These are phyloP conservation scores for Ancistrus triradiatus DNA, from an alignment of 2,113 vertebrate genomes.

Conservation along the genomic window DNA sequence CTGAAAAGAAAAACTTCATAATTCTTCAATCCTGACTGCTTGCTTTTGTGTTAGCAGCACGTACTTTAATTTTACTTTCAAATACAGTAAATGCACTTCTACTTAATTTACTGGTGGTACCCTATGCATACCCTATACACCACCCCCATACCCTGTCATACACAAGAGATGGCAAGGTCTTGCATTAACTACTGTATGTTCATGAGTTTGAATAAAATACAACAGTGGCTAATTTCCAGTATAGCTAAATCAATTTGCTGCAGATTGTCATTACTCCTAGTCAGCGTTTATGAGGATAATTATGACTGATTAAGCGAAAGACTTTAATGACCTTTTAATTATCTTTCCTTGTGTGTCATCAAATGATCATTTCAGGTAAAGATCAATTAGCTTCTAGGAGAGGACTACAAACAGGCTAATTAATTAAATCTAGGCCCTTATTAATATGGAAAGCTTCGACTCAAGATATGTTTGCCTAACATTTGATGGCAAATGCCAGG, in stretches of 20 bases:
- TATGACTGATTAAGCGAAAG: slow-evolving; percentile 28
- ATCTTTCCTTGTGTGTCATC: slow-evolving; percentile 19
- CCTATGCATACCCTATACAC: no score
- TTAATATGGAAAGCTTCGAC: slow-evolving; percentile 43
- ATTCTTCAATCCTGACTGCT: no score
- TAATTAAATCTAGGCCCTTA: slow-evolving; percentile 34
- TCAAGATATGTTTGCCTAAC: slow-evolving; percentile 43
- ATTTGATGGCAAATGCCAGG: slow-evolving; percentile 50
- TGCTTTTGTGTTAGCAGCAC: no score
- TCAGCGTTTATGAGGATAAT: slow-evolving; percentile 30
- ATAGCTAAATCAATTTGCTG: slow-evolving; percentile 10
- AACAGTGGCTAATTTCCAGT: slow-evolving; percentile 22
- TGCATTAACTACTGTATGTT: no score
- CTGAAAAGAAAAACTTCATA: no score
- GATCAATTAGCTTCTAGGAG: slow-evolving; percentile 22
- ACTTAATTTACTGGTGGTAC: no score
- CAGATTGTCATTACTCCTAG: slow-evolving; percentile 16
- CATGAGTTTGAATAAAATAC: no score
- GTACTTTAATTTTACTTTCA: no score
- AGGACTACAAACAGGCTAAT: slow-evolving; percentile 28
- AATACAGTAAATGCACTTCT: no score
- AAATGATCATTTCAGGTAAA: slow-evolving; percentile 27
- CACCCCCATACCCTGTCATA: no score
- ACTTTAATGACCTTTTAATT: slow-evolving; percentile 38
- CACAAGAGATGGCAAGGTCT: no score